Percentiles rank a stretch among this genome's conserved stretches.
Conservation (phyloP, 35 echinoderm and acorn worm genomes). For the Lytechinus variegatus region DNA sequence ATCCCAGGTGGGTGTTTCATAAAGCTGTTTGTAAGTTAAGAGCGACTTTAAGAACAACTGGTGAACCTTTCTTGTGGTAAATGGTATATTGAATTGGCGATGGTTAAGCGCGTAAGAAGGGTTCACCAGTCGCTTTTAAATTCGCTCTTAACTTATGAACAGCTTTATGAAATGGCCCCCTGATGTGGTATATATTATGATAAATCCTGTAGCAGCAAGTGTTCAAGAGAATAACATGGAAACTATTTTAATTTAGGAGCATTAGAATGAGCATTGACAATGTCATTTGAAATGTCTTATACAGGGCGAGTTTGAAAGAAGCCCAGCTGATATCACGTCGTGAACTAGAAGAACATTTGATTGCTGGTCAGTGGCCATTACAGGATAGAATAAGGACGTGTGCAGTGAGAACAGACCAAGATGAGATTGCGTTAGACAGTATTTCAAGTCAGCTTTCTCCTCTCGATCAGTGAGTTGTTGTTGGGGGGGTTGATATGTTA, state of each 20-base stretch:
- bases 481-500: neutral
- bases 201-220: too few species aligned
- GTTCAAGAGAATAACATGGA: neutral
- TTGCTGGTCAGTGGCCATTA: conserved; percentile 57
- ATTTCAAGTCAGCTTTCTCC: conserved; percentile 40
- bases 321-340: conserved; percentile 56
- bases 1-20: too few species aligned
- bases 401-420: neutral
- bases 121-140: too few species aligned
- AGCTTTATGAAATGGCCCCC: too few species aligned
- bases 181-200: too few species aligned
- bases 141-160: too few species aligned
- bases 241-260: neutral
- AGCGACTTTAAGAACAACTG: too few species aligned
- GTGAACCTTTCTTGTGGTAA: too few species aligned
- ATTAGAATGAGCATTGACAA: neutral
- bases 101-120: too few species aligned
- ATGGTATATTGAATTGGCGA: too few species aligned
- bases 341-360: conserved; percentile 71
- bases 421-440: conserved; percentile 55
- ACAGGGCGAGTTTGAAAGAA: conserved; percentile 45
- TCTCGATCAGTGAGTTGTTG: conserved; percentile 46
- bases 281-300: neutral
- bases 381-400: neutral
- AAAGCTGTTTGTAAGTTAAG: too few species aligned